Conservation (phyloP, 2,888 invertebrate genomes). For the Chymomyza fuscimana region DNA sequence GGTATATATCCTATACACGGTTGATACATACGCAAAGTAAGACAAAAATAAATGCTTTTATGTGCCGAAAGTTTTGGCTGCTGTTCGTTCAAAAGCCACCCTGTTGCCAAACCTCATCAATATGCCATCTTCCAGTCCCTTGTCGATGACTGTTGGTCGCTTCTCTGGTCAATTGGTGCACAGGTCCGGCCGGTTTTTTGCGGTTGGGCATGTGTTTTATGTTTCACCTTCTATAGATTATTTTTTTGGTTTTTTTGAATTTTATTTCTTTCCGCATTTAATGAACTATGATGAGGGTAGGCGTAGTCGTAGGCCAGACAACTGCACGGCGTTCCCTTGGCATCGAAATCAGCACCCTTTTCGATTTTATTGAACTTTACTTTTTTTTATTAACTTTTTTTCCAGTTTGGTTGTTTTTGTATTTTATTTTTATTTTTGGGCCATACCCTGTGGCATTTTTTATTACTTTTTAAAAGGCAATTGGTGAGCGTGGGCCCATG, state of each 20-base stretch:
- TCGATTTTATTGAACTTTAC: conserved; percentile 63
- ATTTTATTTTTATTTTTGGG: conserved; percentile 1
- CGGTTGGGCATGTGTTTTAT: conserved; percentile 18
- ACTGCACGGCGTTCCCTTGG: conserved; percentile 39
- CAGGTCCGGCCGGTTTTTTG: background rate
- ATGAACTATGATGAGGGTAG: conserved; percentile 74
- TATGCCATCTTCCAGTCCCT: background rate
- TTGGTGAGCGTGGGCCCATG: background rate
- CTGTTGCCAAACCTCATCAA: conserved; percentile 5
- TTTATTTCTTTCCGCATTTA: conserved; percentile 67
- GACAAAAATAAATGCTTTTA: conserved; percentile 71
- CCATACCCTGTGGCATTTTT: background rate
- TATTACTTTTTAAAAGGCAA: conserved; percentile 4
- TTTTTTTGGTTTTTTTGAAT: conserved; percentile 17
- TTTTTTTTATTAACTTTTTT: conserved; percentile 63
- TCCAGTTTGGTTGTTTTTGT: conserved; percentile 20
- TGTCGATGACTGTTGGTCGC: background rate
- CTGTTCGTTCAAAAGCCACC: conserved; percentile 1
- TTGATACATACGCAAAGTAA: conserved; percentile 50
- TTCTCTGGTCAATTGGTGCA: background rate
- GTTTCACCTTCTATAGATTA: conserved; percentile 11
- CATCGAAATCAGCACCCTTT: conserved; percentile 63
- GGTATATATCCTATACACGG: background rate
- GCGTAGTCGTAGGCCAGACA: conserved; percentile 11
- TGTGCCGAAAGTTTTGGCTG: conserved; percentile 39